Evolutionary conservation across 2,113 vertebrate genomes (phyloP).

Genomic region (Brachionichthys hirsutus): DNA sequence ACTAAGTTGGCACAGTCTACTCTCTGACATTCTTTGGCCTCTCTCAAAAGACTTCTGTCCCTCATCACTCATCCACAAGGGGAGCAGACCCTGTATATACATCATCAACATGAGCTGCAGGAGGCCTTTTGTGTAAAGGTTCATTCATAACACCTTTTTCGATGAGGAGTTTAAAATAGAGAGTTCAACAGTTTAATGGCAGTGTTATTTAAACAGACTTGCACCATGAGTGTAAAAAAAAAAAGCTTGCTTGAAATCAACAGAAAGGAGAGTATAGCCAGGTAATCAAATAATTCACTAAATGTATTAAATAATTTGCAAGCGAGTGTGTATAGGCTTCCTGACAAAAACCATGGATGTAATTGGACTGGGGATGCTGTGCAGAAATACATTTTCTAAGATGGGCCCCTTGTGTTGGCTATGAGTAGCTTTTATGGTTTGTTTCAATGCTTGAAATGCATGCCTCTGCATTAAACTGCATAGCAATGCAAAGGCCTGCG

Average conservation of each 20-base stretch:
- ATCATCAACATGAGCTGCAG: slow-evolving; percentile 16
- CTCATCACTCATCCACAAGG: slow-evolving; percentile 41
- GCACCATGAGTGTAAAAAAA: too few relatives aligned
- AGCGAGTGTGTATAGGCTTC: neutral
- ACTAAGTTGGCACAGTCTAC: slow-evolving; percentile 65
- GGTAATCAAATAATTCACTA: too few relatives aligned
- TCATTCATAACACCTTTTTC: slow-evolving; percentile 4
- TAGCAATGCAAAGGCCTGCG: slow-evolving; percentile 6
- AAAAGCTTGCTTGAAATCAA: too few relatives aligned
- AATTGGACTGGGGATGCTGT: slow-evolving; percentile 5
- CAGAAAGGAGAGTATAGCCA: too few relatives aligned
- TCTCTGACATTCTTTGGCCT: slow-evolving; percentile 56
- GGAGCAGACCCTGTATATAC: slow-evolving; percentile 5
- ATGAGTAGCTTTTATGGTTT: neutral
- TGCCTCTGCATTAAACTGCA: neutral
- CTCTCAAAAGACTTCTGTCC: slow-evolving; percentile 65
- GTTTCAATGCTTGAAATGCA: neutral
- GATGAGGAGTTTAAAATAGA: slow-evolving; percentile 1
- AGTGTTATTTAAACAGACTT: too few relatives aligned
- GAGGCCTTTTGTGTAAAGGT: slow-evolving; percentile 7
- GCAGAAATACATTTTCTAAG: slow-evolving; percentile 11
- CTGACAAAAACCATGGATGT: neutral
- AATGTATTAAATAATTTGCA: too few relatives aligned
- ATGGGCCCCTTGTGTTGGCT: neutral
- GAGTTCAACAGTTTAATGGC: too few relatives aligned